Evolutionary conservation across 2,888 invertebrate species (phyloP), one percentile per base, ranked within the genome.

Genomic region (Phyllotreta striolata): DNA sequence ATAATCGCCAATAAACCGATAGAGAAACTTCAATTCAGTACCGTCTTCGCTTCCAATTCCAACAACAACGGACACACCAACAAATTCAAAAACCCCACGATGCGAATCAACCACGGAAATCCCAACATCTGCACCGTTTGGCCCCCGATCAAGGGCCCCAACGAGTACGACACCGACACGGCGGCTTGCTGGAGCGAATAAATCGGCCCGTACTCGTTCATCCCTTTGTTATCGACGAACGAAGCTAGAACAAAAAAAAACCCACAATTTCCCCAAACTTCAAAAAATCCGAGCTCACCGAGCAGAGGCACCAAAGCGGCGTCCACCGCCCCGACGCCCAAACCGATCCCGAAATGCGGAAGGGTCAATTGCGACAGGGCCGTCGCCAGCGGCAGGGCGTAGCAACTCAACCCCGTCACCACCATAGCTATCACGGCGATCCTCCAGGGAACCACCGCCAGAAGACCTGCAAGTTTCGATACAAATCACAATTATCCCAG

Each of bases 131-230:
- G 86, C 0, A 91, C 89, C 67, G 91, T 79, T 74, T 89, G 88
- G 1, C 92, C 91, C 13, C 91, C 92, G 52, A 90, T 77, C 46
- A 92, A 83, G 0, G 93, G 93, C 59, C 92, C 93, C 51, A 93
- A 80, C 37, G 89, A 89, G 78, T 93, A 94, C 14, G 93, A 93
- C 52, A 93, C 81, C 72, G 92, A 90, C 47, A 93, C 92, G 3
- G 93, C 89, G 10, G 89, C 88, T 82, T 94, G 93, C 73, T 92
- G 92, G 59, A 94, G 85, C 56, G 93, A 90, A 78, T 93, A 94
- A n/a, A 92, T 89, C 0, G 88, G 87, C 3, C 91, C 91, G 77
- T 92, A 92, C 70, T 87, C 86, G n/a, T 86, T 86, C 68, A 83
- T 82, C 67, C 86, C 85, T 66, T 81, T 77, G 8, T 78, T 74